phyloP scores from a whole-genome alignment of 35 echinoderm and acorn worm species.

The Acanthaster planci region DNA sequence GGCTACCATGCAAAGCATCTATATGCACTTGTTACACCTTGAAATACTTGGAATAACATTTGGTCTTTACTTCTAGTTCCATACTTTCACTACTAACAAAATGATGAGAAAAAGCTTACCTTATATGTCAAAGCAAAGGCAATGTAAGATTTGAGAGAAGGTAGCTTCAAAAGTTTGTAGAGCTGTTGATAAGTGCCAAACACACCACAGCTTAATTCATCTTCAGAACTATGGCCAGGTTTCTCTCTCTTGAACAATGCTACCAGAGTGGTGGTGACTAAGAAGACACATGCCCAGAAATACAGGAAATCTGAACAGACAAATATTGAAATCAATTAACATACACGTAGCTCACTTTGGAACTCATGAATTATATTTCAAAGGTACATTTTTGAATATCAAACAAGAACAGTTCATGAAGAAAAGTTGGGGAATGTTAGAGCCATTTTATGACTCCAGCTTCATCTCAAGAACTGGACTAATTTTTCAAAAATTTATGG shows the following conservation, averaged over 20 bases:
- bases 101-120: constrained; percentile 46
- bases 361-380: too few relatives aligned
- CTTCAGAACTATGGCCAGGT: constrained; percentile 1
- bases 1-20: too few relatives aligned
- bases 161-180: constrained; percentile 58
- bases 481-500: too few relatives aligned
- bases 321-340: not conserved
- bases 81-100: too few relatives aligned
- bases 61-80: too few relatives aligned
- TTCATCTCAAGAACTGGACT: too few relatives aligned
- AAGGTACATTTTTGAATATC: not conserved
- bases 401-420: not conserved
- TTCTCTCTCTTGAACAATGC: constrained; percentile 68
- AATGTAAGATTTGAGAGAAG: constrained; percentile 57
- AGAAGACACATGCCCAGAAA: constrained; percentile 92
- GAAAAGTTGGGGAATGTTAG: too few relatives aligned
- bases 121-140: constrained; percentile 77
- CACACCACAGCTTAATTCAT: constrained; percentile 55
- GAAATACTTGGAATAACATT: too few relatives aligned
- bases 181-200: constrained; percentile 76
- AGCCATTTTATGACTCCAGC: too few relatives aligned
- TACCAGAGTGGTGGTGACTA: constrained; percentile 83
- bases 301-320: constrained; percentile 70
- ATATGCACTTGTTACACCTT: too few relatives aligned
- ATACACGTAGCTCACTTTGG: too few relatives aligned